Evolutionary conservation across 2,888 invertebrate genomes (phyloP), one percentile per base, ranked within the genome.

Genomic region (Troglohyphantes excavatus): DNA sequence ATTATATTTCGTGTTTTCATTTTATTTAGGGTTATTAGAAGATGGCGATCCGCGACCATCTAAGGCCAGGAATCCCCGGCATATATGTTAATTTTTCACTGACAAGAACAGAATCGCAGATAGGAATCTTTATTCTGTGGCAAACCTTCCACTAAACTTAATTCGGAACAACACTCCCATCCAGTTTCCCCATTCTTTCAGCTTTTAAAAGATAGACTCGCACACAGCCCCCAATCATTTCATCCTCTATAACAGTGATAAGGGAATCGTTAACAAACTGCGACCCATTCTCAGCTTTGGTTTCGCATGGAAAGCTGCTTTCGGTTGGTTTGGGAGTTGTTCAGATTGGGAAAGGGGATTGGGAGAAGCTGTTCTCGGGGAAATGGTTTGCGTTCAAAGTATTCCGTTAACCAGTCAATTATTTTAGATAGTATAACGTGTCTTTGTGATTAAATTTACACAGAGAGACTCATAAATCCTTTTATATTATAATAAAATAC

Each of bases 141-240:
- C 67, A 26, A 79, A 46, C 26, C 76, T 23, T 27, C 46, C 46
- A 43, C 67, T 67, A 79, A 79, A 67, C 65, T 79, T 79, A 79
- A 79, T 79, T 67, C 39, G 65, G 67, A 79, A 67, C 79, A 79
- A 79, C 79, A 79, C 61, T 76, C 63, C 21, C 76, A 76, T 76
- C 76, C 39, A 63, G 39, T 27, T 76, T 63, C 29, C 76, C 76
- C n/a, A 39, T 39, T 39, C 65, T 67, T 65, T 79, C 65, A 67
- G 43, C 39, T 63, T 63, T 63, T 21, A 23, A 11, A 63, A 43
- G 65, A 79, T 79, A 79, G 67, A 27, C n/a, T 39, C 39, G 7
- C 39, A 7, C 39, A 3, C 39, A 39, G 43, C 33, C 39, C 39
- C 63, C 76, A 21, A 76, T 39, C 43, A 79, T 79, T 67, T 79